These are phyloP conservation scores for Aphidius ervi DNA, from an alignment of 1,140 invertebrate genomes.

Conservation along the genomic window DNA sequence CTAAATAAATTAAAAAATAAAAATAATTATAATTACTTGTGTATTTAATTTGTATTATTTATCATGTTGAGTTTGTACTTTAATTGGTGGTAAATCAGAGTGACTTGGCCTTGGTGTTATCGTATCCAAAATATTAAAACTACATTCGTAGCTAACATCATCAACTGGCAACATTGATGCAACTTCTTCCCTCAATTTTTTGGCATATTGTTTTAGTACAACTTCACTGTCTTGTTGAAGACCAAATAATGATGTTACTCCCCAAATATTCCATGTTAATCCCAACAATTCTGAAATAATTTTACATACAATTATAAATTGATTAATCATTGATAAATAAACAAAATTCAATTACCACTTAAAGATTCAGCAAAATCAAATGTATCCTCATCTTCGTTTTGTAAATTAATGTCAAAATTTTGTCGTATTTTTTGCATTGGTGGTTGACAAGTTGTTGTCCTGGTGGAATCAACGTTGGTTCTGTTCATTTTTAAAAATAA, in stretches of 20 bases:
- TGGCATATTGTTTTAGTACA: slow-evolving; percentile 38
- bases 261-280: slow-evolving; percentile 42
- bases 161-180: slow-evolving; percentile 34
- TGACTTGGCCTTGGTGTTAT: slow-evolving; percentile 18
- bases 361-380: neutral
- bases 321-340: neutral
- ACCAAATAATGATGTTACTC: slow-evolving; percentile 37
- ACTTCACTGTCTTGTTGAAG: slow-evolving; percentile 34
- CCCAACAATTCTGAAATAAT: slow-evolving; percentile 28
- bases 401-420: slow-evolving; percentile 1
- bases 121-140: slow-evolving; percentile 30
- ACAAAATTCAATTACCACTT: slow-evolving; percentile 1
- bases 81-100: slow-evolving; percentile 30
- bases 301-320: neutral
- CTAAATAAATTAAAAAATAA: neutral
- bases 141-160: slow-evolving; percentile 34
- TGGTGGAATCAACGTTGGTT: no score
- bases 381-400: neutral
- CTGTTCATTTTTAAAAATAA: no score
- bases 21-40: neutral
- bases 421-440: slow-evolving; percentile 6
- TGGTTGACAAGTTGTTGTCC: neutral
- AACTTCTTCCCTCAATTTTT: slow-evolving; percentile 41
- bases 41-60: no score
- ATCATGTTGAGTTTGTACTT: slow-evolving; percentile 25